A percentile compares a stretch with the other conserved stretches of the same genome.
These are phyloP conservation scores for Myzus persicae DNA, from an alignment of 1,140 invertebrate species.

Conservation along the genomic window DNA sequence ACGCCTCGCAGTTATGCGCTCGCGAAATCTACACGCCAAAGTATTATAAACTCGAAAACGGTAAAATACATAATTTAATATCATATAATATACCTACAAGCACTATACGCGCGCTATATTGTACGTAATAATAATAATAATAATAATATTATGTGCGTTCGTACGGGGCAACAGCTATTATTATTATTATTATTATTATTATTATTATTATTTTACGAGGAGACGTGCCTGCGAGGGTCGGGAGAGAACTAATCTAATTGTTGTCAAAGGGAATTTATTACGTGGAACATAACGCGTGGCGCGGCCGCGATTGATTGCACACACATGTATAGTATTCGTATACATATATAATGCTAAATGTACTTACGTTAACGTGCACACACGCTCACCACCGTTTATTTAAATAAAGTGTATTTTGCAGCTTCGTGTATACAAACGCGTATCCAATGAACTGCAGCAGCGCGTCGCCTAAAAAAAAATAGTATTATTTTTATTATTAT, in stretches of 20 bases:
- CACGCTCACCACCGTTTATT: not conserved
- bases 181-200: constrained; percentile 18
- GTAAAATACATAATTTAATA: not conserved
- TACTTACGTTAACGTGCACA: not conserved
- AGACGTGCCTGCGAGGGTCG: not conserved
- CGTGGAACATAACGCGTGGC: not conserved
- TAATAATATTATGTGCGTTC: not conserved
- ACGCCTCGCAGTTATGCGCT: not conserved
- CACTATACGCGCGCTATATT: too few relatives aligned
- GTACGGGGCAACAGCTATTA: not conserved
- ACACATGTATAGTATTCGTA: too few relatives aligned
- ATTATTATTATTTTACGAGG: constrained; percentile 12
- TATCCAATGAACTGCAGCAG: not conserved
- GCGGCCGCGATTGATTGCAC: not conserved
- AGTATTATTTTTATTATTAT: not conserved
- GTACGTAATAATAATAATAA: not conserved
- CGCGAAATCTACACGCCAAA: not conserved
- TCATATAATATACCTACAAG: too few relatives aligned
- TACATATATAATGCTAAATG: too few relatives aligned
- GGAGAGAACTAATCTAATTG: constrained; percentile 20
- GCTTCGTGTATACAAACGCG: not conserved
- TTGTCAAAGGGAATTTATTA: constrained; percentile 41
- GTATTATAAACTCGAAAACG: too few relatives aligned
- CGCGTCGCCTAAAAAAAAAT: not conserved
- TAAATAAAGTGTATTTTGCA: constrained; percentile 24